phyloP scores from a whole-genome alignment of 2,888 invertebrate species.

The Zhuqinia jingwanae region DNA sequence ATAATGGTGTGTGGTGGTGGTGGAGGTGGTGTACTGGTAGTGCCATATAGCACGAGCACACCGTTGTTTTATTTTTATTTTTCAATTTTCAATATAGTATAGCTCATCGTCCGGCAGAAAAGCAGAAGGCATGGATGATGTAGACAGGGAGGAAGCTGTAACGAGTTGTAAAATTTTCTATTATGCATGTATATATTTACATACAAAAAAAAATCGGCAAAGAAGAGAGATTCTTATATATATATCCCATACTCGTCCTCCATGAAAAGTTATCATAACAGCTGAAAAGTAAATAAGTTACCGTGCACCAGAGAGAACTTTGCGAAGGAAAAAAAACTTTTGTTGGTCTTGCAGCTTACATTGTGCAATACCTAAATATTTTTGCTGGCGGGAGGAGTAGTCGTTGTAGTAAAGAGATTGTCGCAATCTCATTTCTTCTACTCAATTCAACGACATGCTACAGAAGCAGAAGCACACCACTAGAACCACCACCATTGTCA shows the following conservation, averaged over 20 bases:
- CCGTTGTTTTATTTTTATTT: too few relatives aligned
- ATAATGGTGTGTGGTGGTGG: too few relatives aligned
- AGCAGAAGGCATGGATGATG: too few relatives aligned
- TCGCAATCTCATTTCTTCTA: constrained; percentile 38
- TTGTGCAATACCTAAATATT: constrained; percentile 33
- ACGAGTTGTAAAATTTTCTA: background rate
- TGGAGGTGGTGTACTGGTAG: too few relatives aligned
- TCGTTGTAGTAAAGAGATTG: background rate
- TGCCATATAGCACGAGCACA: too few relatives aligned
- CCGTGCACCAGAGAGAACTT: background rate
- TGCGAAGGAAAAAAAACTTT: background rate
- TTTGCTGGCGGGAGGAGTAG: background rate
- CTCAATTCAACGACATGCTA: background rate
- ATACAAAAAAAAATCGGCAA: background rate
- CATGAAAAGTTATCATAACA: constrained; percentile 36
- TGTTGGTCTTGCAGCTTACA: constrained; percentile 9
- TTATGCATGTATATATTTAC: constrained; percentile 1
- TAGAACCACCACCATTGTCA: background rate
- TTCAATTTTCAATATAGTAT: too few relatives aligned
- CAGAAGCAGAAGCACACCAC: background rate
- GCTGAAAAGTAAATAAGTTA: constrained; percentile 49
- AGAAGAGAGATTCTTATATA: background rate
- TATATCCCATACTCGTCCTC: background rate
- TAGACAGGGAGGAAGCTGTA: too few relatives aligned
- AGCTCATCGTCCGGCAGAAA: too few relatives aligned